phyloP scores from a whole-genome alignment of 2,113 vertebrate genomes.

The Melanerpes aurifrons region DNA sequence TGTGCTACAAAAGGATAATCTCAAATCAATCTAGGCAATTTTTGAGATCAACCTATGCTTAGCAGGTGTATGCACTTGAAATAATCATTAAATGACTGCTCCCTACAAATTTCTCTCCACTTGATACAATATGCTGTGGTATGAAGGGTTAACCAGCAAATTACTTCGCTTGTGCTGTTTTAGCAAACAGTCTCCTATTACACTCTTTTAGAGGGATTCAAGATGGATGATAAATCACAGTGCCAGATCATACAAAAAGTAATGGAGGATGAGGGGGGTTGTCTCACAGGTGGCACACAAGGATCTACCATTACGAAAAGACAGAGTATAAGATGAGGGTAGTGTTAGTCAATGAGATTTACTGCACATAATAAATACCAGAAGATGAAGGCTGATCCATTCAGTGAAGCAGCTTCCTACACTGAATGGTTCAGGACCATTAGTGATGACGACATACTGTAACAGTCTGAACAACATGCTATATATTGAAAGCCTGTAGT shows the following conservation, averaged over 20 bases:
- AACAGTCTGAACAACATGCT: background rate
- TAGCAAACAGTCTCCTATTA: background rate
- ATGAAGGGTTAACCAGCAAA: background rate
- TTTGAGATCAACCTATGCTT: background rate
- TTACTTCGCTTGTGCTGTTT: background rate
- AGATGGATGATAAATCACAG: background rate
- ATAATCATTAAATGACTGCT: background rate
- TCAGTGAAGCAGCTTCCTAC: background rate
- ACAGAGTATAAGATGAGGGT: background rate
- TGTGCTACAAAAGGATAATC: background rate
- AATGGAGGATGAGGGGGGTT: accelerated
- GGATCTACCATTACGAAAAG: background rate
- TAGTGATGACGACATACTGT: background rate
- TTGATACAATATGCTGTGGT: background rate
- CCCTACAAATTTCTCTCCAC: background rate
- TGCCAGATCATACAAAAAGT: background rate
- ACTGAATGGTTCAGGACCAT: conserved; percentile 16
- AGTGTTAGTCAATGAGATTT: background rate
- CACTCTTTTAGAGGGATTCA: background rate
- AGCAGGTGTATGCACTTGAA: background rate
- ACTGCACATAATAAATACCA: background rate
- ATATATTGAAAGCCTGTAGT: background rate
- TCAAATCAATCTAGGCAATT: background rate
- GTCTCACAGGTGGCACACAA: background rate
- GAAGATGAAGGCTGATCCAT: background rate